phyloP scores from a whole-genome alignment of 2,888 invertebrate species.

The Acronicta alni region DNA sequence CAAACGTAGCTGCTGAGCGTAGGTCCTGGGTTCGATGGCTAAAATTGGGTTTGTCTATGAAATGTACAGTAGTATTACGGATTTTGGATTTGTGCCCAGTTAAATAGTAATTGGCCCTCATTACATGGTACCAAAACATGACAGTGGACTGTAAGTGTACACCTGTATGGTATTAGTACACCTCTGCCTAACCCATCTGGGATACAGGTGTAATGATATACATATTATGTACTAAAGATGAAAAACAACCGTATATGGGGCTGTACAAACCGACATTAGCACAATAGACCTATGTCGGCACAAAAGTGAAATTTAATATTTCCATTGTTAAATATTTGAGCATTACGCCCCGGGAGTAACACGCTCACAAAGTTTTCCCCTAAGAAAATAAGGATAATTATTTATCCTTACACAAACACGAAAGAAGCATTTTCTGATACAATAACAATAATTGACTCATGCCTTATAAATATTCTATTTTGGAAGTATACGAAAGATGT shows the following conservation, averaged over 20 bases:
- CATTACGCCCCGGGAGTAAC: constrained; percentile 69
- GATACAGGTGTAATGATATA: no score
- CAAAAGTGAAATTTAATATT: constrained; percentile 69
- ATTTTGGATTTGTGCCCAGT: no score
- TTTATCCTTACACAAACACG: constrained; percentile 67
- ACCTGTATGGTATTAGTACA: no score
- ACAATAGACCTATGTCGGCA: constrained; percentile 29
- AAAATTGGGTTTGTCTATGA: no score
- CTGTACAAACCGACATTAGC: constrained; percentile 20
- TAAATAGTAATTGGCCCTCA: no score
- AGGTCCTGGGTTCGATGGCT: no score
- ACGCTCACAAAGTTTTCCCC: constrained; percentile 71
- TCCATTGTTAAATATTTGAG: constrained; percentile 71
- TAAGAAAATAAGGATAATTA: constrained; percentile 75
- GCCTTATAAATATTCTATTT: constrained; percentile 46
- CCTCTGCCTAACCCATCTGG: no score
- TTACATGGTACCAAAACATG: no score
- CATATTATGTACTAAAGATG: constrained; percentile 15
- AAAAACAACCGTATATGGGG: constrained; percentile 13
- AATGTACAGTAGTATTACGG: no score
- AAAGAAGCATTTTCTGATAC: constrained; percentile 64
- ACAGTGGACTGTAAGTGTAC: no score
- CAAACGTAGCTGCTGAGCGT: no score
- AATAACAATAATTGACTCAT: constrained; percentile 62
- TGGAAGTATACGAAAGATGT: constrained; percentile 27